Evolutionary conservation across 2,113 vertebrate genomes (phyloP), one percentile per base, ranked within the genome.

Genomic region (Gymnogyps californianus): DNA sequence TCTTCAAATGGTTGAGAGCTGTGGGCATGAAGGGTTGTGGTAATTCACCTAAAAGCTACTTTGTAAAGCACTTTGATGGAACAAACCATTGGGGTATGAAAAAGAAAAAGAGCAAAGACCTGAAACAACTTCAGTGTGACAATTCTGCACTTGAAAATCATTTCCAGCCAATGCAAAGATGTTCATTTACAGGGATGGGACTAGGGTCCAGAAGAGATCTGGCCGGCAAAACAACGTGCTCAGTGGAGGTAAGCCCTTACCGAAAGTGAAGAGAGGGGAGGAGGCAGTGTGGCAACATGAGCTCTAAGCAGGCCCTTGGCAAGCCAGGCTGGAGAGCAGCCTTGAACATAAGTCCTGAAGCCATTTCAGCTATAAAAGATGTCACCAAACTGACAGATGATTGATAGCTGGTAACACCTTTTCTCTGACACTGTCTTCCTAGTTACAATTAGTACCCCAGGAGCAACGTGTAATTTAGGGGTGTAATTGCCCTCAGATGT

Each of bases 31-130:
- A 86, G 31, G 15, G 9, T 29, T 89, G 47, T 55, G 21, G 3
- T 72, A 75, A 15, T 69, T 83, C 65, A 61, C 31, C 28, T 40
- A 69, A 85, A 89, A 84, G 40, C 26, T 59, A 15, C 29, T 61
- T 84, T 85, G 44, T 38, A 82, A 71, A 84, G 38, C 14, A 55
- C 7, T 76, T 49, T 52, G 16, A 47, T 47, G 38, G 24, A 90
- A 38, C 6, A 57, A 65, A 42, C 4, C 12, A 17, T 36, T 0
- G 0, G 2, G 1, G 17, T 16, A 55, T 24, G 57, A 55, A 77
- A 65, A 71, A 76, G 31, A 51, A 54, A 61, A 80, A 67, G 4
- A 36, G 6, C 52, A 78, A 19, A 87, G 59, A 69, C 21, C 32
- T 69, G 52, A 96, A 31, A 67, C 20, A 75, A 36, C 11, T 75